These are phyloP conservation scores for Bubo scandiacus DNA, from an alignment of 2,113 vertebrate species.

Conservation along the genomic window DNA sequence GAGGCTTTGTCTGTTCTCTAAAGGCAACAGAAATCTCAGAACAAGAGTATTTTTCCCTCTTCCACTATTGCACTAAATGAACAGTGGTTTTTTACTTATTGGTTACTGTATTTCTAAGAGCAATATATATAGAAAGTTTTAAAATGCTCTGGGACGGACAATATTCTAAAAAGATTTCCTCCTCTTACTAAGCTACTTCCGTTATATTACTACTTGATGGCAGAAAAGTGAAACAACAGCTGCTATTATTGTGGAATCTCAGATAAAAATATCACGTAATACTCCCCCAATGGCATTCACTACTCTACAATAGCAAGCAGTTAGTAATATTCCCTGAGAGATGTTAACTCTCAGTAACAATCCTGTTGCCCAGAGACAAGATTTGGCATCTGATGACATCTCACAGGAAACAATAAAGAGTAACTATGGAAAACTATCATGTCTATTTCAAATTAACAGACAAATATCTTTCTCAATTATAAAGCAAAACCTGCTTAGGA, in stretches of 20 bases:
- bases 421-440: neutral
- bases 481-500: neutral
- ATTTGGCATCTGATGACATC: neutral
- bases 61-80: neutral
- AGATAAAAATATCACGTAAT: neutral
- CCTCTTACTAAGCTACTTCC: neutral
- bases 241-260: neutral
- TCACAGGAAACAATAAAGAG: neutral
- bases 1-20: neutral
- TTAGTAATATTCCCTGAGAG: neutral
- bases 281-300: neutral
- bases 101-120: neutral
- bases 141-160: neutral
- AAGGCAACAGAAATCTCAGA: neutral
- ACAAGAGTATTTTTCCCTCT: neutral
- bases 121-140: neutral
- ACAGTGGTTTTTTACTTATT: neutral
- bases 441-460: neutral
- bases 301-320: neutral
- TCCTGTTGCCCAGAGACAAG: neutral
- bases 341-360: neutral
- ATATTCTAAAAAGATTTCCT: neutral
- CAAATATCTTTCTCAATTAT: neutral
- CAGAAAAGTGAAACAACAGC: neutral
- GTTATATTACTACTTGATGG: neutral